Percentiles rank a stretch among this genome's conserved stretches.
Conservation (phyloP, 1,140 invertebrate genomes). For the Meloidogyne floridensis region DNA sequence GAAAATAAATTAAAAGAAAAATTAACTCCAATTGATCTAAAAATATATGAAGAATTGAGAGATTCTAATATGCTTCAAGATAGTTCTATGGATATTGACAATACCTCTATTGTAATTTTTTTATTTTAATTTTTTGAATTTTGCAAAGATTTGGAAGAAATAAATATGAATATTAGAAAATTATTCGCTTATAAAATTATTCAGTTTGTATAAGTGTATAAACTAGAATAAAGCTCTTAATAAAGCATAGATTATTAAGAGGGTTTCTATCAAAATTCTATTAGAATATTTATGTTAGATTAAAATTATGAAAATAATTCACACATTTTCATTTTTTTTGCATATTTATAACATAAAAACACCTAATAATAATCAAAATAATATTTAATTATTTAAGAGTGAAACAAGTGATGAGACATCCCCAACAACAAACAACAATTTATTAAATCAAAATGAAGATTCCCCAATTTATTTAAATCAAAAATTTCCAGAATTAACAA, state of each 20-base stretch:
- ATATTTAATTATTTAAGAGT: not conserved
- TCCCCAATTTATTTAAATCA: not conserved
- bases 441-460: not conserved
- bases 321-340: too few species aligned
- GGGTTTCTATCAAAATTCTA: too few species aligned
- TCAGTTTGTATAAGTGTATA: too few species aligned
- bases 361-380: not conserved
- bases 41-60: constrained; percentile 34
- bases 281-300: too few species aligned
- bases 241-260: too few species aligned
- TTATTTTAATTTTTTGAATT: not conserved
- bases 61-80: constrained; percentile 34
- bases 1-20: constrained; percentile 35
- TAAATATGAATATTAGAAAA: too few species aligned
- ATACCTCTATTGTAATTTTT: not conserved
- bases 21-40: constrained; percentile 31
- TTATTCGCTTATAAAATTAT: too few species aligned
- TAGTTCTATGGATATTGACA: not conserved
- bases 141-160: too few species aligned
- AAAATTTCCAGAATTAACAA: too few species aligned
- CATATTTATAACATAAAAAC: too few species aligned
- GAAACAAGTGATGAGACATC: not conserved
- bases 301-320: too few species aligned
- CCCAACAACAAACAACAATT: not conserved
- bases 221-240: too few species aligned